These are phyloP conservation scores for Dendrocopos noguchii DNA, from an alignment of 2,113 vertebrate species.

Conservation along the genomic window DNA sequence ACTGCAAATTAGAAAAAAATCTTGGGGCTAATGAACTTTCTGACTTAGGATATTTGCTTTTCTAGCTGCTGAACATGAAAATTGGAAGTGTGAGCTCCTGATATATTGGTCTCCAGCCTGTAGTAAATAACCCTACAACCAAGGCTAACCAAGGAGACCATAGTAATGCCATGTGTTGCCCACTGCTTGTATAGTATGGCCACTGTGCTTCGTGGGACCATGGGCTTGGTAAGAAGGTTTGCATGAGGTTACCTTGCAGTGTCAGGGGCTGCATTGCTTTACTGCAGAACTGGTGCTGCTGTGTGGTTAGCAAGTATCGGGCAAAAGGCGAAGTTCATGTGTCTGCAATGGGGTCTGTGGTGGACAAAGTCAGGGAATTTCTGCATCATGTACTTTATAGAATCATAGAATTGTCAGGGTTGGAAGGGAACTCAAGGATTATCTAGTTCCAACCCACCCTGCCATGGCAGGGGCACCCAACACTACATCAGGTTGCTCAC, in stretches of 20 bases:
- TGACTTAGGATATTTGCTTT: conserved; percentile 67
- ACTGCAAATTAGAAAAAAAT: conserved; percentile 26
- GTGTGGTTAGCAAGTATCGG: rapidly evolving
- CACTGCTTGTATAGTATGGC: neutral
- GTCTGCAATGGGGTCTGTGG: neutral
- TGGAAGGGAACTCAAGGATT: too few species aligned
- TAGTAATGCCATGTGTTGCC: neutral
- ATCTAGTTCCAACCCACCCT: too few species aligned
- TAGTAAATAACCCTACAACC: conserved; percentile 17
- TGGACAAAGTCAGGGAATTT: neutral
- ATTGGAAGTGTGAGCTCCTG: conserved; percentile 46
- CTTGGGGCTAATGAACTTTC: conserved; percentile 41
- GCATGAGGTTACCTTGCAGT: rapidly evolving
- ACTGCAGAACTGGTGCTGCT: neutral
- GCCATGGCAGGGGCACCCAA: too few species aligned
- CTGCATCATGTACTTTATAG: neutral
- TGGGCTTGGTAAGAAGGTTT: neutral
- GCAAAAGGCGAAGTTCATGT: neutral
- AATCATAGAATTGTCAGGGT: too few species aligned
- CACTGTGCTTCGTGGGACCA: neutral
- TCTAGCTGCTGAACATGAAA: conserved; percentile 47
- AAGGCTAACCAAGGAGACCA: neutral
- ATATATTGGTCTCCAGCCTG: conserved; percentile 9
- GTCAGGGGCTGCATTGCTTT: neutral
- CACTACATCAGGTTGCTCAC: too few species aligned